Evolutionary conservation across 2,888 invertebrate genomes (phyloP).

Genomic region (Volucella inflata): DNA sequence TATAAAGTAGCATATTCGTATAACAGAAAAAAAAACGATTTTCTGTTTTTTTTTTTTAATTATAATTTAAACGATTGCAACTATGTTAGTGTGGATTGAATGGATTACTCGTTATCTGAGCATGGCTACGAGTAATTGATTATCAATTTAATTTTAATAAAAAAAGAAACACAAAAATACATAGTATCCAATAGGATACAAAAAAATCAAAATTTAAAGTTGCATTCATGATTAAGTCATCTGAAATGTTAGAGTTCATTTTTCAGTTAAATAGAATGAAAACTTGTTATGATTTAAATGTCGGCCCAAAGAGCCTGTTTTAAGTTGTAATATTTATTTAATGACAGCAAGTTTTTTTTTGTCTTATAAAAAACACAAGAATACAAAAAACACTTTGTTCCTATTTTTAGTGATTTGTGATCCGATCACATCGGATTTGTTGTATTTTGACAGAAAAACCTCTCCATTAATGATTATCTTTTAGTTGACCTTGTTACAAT

Average conservation of each 20-base stretch:
- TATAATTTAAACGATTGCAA: slow-evolving; percentile 1
- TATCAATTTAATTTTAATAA: background rate
- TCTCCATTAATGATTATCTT: background rate
- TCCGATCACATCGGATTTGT: no score
- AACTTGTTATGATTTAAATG: slow-evolving; percentile 11
- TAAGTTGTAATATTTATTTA: background rate
- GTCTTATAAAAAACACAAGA: no score
- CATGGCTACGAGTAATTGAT: slow-evolving; percentile 32
- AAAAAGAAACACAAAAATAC: background rate
- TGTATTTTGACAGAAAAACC: background rate
- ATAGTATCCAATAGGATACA: background rate
- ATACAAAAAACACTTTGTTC: no score
- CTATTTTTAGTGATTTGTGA: no score
- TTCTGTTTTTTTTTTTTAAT: background rate
- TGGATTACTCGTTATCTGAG: slow-evolving; percentile 10
- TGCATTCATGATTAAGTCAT: background rate
- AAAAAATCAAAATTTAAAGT: background rate
- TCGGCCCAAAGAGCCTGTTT: background rate
- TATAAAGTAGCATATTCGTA: no score
- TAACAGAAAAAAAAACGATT: slow-evolving; percentile 29
- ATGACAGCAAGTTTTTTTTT: background rate
- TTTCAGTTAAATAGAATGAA: background rate
- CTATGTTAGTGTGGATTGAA: slow-evolving; percentile 16
- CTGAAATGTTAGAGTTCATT: slow-evolving; percentile 40
- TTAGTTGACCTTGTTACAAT: slow-evolving; percentile 42